These are phyloP conservation scores for Barnardius zonarius DNA, from an alignment of 2,113 vertebrate species.

Conservation along the genomic window DNA sequence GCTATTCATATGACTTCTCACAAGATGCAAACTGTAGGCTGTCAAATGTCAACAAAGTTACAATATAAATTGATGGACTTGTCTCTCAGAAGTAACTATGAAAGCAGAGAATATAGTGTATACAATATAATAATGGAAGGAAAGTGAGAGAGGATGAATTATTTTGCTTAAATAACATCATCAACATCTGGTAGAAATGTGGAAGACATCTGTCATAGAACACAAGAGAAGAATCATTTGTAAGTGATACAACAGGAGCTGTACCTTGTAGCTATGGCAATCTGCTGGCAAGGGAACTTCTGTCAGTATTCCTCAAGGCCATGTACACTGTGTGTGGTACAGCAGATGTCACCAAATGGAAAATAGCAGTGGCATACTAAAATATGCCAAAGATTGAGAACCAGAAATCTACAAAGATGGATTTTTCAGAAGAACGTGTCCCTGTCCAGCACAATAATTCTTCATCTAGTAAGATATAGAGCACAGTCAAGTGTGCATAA, in stretches of 20 bases:
- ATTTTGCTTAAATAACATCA: not conserved
- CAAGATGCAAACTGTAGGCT: not conserved
- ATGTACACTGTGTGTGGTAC: not conserved
- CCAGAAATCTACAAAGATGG: conserved; percentile 19
- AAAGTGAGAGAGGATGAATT: not conserved
- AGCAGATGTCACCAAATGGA: not conserved
- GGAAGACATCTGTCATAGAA: not conserved
- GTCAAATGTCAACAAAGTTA: not conserved
- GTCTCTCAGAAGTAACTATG: not conserved
- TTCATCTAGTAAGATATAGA: conserved; percentile 20
- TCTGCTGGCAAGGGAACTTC: not conserved
- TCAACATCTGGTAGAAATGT: not conserved
- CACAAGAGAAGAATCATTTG: not conserved
- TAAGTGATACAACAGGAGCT: not conserved
- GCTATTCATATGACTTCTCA: not conserved
- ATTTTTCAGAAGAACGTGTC: conserved; percentile 9
- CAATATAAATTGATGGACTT: not conserved
- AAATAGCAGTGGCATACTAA: not conserved
- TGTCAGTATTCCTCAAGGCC: not conserved
- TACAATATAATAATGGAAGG: not conserved
- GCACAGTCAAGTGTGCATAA: conserved; percentile 9
- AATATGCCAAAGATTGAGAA: not conserved
- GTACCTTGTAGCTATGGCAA: not conserved
- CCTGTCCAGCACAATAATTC: not conserved
- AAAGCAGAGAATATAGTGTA: not conserved